Base-by-base conservation (phyloP, 2,888 invertebrate species). In the Nudaria mundana region DNA sequence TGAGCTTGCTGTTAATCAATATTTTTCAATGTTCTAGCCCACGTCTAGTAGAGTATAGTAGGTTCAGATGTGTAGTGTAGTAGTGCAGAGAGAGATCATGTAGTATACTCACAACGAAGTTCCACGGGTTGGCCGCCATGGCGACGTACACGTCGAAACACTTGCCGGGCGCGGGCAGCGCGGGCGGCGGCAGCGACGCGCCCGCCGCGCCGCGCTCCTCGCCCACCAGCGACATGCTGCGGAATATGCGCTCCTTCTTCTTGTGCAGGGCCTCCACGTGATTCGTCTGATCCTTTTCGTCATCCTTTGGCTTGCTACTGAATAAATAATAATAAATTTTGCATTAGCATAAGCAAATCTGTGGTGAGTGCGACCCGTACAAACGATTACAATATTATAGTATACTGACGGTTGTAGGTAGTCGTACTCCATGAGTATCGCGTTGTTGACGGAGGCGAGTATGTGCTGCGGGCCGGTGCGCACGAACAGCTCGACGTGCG, bases 91-190 rank as follows among this genome's bases (percentile, higher is more conserved):
- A 20, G 11, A 12, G 12, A 12, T 5, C 8, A 12, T 12, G 14
- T 3, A 5, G 2, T 5, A 7, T 20, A 30, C 85, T 81, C 30
- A 93, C 92, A 28, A 92, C 91, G 61, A 94, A 94, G 78, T 93
- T 92, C 76, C 91, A 91, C 0, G 96, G 96, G 89, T 92, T 94
- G 2, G 95, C 93, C 0, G 94, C 94, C 86, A 94, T 92, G 0
- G 94, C 91, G 38, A 95, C 89, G 63, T 91, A 91, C 8, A 95
- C 93, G 65, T 94, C 93, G 64, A 94, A 93, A 63, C 89, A 93
- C 22, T 89, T 77, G 2, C 90, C 92, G 26, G 73, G 76, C 48
- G 73, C 61, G 29, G 89, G 89, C 51, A 89, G 71, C 48, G 67
- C 40, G 23, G 81, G 81, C 56, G 80, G 66, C 29, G 87, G 86